phyloP scores from a whole-genome alignment of 1,140 invertebrate genomes.

The Hyles euphorbiae region DNA sequence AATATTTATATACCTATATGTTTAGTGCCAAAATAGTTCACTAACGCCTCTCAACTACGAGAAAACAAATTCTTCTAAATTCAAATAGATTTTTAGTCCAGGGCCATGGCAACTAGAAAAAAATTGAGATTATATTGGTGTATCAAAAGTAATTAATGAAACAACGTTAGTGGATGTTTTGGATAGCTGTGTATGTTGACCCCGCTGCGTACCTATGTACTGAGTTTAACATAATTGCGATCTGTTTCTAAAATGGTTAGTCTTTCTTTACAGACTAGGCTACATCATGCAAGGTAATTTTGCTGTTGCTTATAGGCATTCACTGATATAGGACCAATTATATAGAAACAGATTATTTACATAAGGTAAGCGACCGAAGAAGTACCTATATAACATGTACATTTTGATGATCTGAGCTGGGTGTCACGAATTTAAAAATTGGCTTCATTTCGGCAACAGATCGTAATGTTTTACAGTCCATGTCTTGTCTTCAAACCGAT shows the following conservation, averaged over 20 bases:
- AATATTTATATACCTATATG: too few species aligned
- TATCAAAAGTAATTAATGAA: too few species aligned
- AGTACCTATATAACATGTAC: neutral
- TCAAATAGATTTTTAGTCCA: too few species aligned
- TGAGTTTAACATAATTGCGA: constrained; percentile 58
- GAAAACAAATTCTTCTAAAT: too few species aligned
- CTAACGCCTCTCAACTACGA: constrained; percentile 4
- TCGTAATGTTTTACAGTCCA: constrained; percentile 54
- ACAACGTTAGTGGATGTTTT: constrained; percentile 17
- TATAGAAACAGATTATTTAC: constrained; percentile 9
- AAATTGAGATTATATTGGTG: too few species aligned
- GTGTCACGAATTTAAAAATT: constrained; percentile 63
- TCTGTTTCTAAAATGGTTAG: constrained; percentile 73
- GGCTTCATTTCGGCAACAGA: constrained; percentile 74
- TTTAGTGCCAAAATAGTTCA: too few species aligned
- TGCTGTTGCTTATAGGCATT: constrained; percentile 8
- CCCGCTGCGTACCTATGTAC: constrained; percentile 14
- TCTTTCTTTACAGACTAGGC: constrained; percentile 33
- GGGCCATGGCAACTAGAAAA: too few species aligned
- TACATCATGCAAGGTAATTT: constrained; percentile 6
- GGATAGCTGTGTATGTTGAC: constrained; percentile 21
- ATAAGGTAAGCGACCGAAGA: constrained; percentile 39
- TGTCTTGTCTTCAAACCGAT: constrained; percentile 26
- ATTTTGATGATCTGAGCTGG: constrained; percentile 70
- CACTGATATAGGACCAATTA: neutral